Evolutionary conservation across 2,797 vertebrate genomes (phyloP), one percentile per base, ranked within the genome.

Genomic region (Sebastes hopkinsi): DNA sequence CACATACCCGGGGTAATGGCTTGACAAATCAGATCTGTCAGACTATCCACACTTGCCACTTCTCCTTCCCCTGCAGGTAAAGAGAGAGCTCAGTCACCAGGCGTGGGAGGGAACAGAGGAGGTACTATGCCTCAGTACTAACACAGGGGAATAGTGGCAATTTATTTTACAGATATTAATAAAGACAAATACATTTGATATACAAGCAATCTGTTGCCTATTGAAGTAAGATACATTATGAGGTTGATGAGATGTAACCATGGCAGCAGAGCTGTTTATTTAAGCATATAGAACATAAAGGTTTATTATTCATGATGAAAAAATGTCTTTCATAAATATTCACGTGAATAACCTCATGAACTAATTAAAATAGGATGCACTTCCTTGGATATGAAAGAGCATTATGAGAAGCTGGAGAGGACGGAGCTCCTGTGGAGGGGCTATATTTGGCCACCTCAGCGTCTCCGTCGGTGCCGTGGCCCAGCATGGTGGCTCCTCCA

Each of bases 1-100:
- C 87, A 80, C 78, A 80, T 75, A 84, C 75, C 55, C 69, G 2
- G 81, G 86, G 88, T 92, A 92, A 92, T 93, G 87, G 89, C 88
- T 91, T 92, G 91, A 91, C 88, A 94, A 93, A 94, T 94, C 81
- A 84, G 85, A 91, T 92, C 85, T 92, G 91, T 92, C 88, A 91
- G 84, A 89, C 84, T 80, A 84, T 84, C 87, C 85, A 81, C 93
- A 87, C 78, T 79, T 88, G 60, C 85, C 80, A 87, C 88, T 86
- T 92, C 75, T 88, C 80, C 75, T 76, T 90, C 72, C 80, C 71
- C 74, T 77, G 72, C 82, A 84, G 86, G 87, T 91, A 80, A 61
- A 87, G 73, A 78, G 56, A 69, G 64, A 69, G 70, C 67, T 72
- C 72, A 78, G 75, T 76, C 70, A 52, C 12, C 58, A 77, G 73